Percentiles rank a stretch among this genome's conserved stretches.
phyloP scores from a whole-genome alignment of 2,888 invertebrate species.

The Eumacrocentrus americanus region DNA sequence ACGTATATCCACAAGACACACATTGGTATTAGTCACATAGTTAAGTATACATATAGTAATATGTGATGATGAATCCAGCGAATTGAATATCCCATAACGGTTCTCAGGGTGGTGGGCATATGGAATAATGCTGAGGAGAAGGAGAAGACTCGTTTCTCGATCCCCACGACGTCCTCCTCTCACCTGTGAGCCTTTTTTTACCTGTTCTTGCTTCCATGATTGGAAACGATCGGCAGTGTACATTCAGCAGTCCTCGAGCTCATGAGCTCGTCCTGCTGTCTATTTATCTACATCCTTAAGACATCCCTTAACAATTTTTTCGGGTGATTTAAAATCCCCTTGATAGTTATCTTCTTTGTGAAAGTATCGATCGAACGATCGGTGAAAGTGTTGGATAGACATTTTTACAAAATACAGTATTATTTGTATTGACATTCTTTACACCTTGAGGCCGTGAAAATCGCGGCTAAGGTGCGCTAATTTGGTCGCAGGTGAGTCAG shows the following conservation, averaged over 20 bases:
- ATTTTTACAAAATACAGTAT: background rate
- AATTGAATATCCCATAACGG: background rate
- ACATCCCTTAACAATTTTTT: background rate
- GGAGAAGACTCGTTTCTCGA: constrained; percentile 37
- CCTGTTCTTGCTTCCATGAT: constrained; percentile 42
- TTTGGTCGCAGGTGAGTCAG: constrained; percentile 39
- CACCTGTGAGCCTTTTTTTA: constrained; percentile 16
- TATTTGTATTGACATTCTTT: constrained; percentile 8
- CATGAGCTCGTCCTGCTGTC: constrained; percentile 1
- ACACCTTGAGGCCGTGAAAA: constrained; percentile 25
- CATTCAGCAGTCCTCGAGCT: constrained; percentile 33
- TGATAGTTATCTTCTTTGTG: background rate
- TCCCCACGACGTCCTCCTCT: constrained; percentile 34
- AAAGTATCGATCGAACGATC: background rate
- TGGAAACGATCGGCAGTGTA: constrained; percentile 43
- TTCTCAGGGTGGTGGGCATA: constrained; percentile 3
- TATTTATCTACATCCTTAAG: no score
- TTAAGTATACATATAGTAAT: no score
- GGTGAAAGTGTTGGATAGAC: background rate
- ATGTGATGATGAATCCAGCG: background rate
- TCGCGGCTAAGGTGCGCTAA: constrained; percentile 32
- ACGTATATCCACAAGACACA: no score
- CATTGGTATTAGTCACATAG: no score
- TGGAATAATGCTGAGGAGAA: background rate
- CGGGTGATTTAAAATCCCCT: background rate